A percentile compares a stretch with the other conserved stretches of the same genome.
Evolutionary conservation across 1,140 invertebrate species (phyloP).

Genomic region (Aphis gossypii): DNA sequence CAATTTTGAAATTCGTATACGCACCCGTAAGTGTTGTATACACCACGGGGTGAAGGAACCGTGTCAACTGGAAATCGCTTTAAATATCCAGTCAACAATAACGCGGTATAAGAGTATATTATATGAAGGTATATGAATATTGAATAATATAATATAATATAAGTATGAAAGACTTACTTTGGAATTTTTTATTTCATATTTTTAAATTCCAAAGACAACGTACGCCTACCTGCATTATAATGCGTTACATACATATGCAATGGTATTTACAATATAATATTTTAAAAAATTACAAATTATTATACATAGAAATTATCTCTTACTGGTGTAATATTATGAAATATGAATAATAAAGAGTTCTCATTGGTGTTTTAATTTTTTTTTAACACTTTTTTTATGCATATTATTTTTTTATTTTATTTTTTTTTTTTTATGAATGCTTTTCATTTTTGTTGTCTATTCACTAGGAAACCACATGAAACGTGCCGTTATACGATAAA

Average conservation of each 20-base stretch:
- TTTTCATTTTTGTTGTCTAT: slow-evolving; percentile 1
- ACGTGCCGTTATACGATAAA: background rate
- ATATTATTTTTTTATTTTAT: background rate
- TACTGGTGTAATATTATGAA: background rate
- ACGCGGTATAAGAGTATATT: background rate
- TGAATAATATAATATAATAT: background rate
- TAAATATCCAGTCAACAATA: background rate
- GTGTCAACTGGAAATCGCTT: slow-evolving; percentile 4
- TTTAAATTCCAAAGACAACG: background rate
- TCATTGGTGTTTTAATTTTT: background rate
- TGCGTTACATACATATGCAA: background rate
- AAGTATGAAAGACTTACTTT: background rate
- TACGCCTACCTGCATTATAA: background rate
- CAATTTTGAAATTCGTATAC: background rate
- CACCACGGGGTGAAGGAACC: background rate
- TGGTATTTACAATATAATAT: background rate
- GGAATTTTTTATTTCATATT: background rate
- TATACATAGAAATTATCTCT: background rate
- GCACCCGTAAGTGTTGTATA: background rate
- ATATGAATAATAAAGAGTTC: background rate
- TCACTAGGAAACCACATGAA: background rate
- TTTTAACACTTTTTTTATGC: background rate
- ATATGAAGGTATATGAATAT: background rate
- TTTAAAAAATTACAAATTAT: background rate
- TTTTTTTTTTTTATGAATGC: background rate